Conservation (phyloP, 2,113 vertebrate genomes). For the Prochilodus magdalenae region DNA sequence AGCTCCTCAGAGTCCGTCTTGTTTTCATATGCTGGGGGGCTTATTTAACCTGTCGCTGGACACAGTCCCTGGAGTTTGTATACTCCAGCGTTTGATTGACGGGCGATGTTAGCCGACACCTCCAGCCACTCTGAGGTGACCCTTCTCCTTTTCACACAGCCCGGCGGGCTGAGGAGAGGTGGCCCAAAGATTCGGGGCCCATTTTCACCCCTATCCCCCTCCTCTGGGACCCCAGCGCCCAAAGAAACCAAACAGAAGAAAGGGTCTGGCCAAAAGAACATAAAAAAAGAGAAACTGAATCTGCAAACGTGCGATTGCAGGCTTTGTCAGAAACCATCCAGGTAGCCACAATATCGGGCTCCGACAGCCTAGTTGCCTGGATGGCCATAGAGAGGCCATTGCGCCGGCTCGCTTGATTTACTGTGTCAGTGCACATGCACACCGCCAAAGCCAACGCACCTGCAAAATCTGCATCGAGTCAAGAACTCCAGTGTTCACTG, state of each 20-base stretch:
- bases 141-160: conserved; percentile 71
- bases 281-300: conserved; percentile 54
- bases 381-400: conserved; percentile 8
- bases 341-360: conserved; percentile 45
- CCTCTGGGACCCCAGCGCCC: conserved; percentile 5
- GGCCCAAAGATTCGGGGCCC: conserved; percentile 50
- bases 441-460: conserved; percentile 36
- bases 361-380: background rate
- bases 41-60: conserved; percentile 71
- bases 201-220: conserved; percentile 6
- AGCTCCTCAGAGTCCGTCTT: conserved; percentile 31
- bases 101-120: conserved; percentile 74
- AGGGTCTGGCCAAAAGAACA: conserved; percentile 64
- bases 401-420: conserved; percentile 35
- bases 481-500: conserved; percentile 11
- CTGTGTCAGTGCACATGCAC: conserved; percentile 25
- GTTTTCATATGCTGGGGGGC: conserved; percentile 59
- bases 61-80: conserved; percentile 58
- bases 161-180: conserved; percentile 52
- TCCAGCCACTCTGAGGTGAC: conserved; percentile 67
- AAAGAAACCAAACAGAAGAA: conserved; percentile 47
- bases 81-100: conserved; percentile 72
- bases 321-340: conserved; percentile 57
- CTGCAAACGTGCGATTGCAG: conserved; percentile 40
- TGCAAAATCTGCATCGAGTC: conserved; percentile 20